phyloP scores from a whole-genome alignment of 2,113 vertebrate genomes.

The Thymallus thymallus region DNA sequence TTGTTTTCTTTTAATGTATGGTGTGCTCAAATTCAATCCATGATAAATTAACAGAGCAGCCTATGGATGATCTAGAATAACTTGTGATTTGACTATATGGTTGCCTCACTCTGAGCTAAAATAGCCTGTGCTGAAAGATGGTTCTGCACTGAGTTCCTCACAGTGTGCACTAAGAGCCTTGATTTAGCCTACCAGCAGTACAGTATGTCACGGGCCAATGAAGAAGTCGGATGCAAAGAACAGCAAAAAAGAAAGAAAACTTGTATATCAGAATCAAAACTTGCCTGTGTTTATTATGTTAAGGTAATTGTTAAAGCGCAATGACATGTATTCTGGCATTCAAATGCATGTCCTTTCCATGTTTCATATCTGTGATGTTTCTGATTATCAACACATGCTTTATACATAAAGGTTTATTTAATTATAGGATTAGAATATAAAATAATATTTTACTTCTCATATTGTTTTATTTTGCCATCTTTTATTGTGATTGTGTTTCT shows the following conservation, averaged over 20 bases:
- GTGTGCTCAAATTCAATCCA: no score
- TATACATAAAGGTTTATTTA: constrained; percentile 5
- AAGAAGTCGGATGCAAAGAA: constrained; percentile 23
- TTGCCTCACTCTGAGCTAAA: no score
- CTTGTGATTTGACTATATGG: no score
- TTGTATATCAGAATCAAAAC: not conserved
- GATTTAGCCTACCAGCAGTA: no score
- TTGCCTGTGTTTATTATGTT: not conserved
- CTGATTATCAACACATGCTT: not conserved
- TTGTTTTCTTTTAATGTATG: not conserved
- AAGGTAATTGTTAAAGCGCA: no score
- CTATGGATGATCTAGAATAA: no score
- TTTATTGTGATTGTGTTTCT: not conserved
- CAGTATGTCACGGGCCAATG: no score
- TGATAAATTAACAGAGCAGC: no score
- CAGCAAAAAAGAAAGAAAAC: constrained; percentile 19
- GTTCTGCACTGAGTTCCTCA: constrained; percentile 19
- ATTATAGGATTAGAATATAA: not conserved
- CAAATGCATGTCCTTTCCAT: no score
- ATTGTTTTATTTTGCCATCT: not conserved
- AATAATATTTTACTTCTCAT: not conserved
- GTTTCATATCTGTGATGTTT: not conserved
- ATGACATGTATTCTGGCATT: no score
- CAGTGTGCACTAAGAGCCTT: no score
- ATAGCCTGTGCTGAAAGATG: not conserved